These are phyloP conservation scores for Probosciger aterrimus DNA, from an alignment of 2,113 vertebrate genomes.

Conservation along the genomic window DNA sequence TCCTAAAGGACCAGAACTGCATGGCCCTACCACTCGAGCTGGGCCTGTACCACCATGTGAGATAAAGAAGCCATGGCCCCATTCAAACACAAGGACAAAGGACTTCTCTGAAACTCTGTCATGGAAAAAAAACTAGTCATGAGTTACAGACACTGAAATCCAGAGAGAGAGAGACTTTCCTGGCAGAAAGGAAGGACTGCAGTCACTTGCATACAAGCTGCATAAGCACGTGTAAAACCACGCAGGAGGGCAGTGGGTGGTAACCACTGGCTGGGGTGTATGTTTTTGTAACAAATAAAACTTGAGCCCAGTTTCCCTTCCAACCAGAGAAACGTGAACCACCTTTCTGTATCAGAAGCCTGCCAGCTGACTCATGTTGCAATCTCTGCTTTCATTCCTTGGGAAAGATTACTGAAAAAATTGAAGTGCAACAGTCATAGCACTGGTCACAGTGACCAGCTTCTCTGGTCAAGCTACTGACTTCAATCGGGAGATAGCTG, in stretches of 20 bases:
- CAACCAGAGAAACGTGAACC: not conserved
- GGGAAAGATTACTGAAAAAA: not conserved
- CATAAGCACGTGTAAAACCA: not conserved
- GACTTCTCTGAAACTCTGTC: not conserved
- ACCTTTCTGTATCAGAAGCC: not conserved
- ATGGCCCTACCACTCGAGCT: not conserved
- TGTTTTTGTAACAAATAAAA: not conserved
- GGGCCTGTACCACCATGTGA: not conserved
- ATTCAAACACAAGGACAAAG: not conserved
- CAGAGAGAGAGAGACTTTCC: not conserved
- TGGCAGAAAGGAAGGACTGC: not conserved
- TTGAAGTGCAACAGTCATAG: not conserved
- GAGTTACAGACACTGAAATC: not conserved
- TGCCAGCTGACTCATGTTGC: not conserved
- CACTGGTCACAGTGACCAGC: not conserved
- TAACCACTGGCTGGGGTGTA: not conserved
- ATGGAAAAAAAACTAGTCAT: not conserved
- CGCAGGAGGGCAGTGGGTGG: not conserved
- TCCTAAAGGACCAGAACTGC: not conserved
- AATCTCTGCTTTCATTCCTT: not conserved
- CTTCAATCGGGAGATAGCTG: not conserved
- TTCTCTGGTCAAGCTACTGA: not conserved
- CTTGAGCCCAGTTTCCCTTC: not conserved
- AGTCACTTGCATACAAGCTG: not conserved
- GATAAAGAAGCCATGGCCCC: not conserved